Percentiles rank a stretch among this genome's conserved stretches.
Conservation (phyloP, 2,113 vertebrate species). For the Muntiacus reevesi region DNA sequence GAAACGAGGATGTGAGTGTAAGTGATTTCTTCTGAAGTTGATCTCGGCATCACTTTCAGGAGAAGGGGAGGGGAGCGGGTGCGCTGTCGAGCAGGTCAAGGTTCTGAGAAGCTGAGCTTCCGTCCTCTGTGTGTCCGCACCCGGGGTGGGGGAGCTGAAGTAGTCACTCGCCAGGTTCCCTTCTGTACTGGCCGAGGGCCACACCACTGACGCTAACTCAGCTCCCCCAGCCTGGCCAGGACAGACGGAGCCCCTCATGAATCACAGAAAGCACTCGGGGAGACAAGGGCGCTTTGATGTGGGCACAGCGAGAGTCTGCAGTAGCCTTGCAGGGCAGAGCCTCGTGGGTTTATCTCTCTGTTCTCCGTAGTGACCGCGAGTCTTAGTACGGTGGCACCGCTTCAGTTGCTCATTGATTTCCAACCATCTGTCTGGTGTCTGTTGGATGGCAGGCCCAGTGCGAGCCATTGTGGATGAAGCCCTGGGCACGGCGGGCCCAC, state of each 20-base stretch:
- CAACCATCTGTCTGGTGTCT: background rate
- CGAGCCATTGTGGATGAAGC: no score
- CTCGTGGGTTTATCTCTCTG: background rate
- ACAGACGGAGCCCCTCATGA: background rate
- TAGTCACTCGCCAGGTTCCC: background rate
- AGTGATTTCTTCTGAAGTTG: background rate
- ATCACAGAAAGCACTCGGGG: no score
- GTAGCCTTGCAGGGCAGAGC: background rate
- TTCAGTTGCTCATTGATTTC: background rate
- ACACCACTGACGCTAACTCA: fast-evolving
- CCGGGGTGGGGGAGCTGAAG: fast-evolving
- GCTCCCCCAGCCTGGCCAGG: background rate
- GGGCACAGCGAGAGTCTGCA: fast-evolving
- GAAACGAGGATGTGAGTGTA: background rate
- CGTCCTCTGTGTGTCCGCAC: background rate
- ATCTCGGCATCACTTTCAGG: background rate
- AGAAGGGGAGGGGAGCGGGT: background rate
- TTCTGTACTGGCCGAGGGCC: background rate
- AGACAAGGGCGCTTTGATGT: fast-evolving
- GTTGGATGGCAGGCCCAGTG: background rate
- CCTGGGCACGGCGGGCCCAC: fast-evolving
- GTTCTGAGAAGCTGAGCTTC: background rate
- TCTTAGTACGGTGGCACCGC: background rate
- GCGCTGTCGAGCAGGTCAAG: background rate
- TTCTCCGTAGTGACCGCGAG: no score